These are phyloP conservation scores for Lasioglossum malachurum DNA, from an alignment of 2,888 invertebrate genomes.

Conservation along the genomic window DNA sequence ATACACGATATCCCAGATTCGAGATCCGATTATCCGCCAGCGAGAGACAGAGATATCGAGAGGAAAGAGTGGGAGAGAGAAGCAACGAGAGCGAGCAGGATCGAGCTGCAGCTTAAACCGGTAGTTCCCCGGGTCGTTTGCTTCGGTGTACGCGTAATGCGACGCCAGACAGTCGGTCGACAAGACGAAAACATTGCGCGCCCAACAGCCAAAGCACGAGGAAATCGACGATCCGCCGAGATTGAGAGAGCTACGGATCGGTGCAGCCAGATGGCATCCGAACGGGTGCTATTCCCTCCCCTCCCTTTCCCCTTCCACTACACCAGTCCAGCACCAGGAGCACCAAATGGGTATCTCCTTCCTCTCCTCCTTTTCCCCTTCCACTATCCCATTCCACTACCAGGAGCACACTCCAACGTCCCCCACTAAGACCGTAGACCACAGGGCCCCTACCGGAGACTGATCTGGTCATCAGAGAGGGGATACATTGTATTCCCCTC, in stretches of 20 bases:
- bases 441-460: too few species aligned
- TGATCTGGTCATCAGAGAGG: too few species aligned
- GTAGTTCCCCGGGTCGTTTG: conserved; percentile 62
- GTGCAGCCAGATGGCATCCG: too few species aligned
- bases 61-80: conserved; percentile 42
- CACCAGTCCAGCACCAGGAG: too few species aligned
- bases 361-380: too few species aligned
- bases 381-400: too few species aligned
- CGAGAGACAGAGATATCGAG: conserved; percentile 3
- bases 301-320: too few species aligned
- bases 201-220: neutral
- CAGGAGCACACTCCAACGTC: too few species aligned
- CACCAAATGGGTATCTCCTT: too few species aligned
- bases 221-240: conserved; percentile 17
- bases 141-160: conserved; percentile 55
- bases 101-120: conserved; percentile 63
- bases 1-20: conserved; percentile 65
- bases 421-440: too few species aligned
- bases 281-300: too few species aligned
- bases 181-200: conserved; percentile 51
- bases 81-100: conserved; percentile 35
- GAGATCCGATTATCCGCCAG: conserved; percentile 65
- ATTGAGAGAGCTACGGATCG: neutral
- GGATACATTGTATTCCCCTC: too few species aligned
- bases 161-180: conserved; percentile 62